Evolutionary conservation across 2,888 invertebrate genomes (phyloP), one percentile per base, ranked within the genome.

Genomic region (Gasteruption jaculator): DNA sequence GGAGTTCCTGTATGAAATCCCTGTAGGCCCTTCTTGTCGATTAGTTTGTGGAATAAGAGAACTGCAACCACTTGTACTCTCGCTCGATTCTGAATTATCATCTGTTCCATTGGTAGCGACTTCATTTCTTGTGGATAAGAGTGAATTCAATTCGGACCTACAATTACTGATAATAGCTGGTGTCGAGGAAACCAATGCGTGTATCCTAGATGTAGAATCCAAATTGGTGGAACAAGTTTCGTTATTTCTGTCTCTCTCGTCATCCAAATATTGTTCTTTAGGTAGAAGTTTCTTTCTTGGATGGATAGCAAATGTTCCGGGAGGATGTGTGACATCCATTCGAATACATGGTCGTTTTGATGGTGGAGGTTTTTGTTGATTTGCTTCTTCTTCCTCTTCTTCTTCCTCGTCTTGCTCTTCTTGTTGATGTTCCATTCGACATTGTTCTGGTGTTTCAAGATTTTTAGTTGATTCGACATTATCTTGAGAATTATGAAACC

Each of bases 11-110:
- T 62, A 67, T 20, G 45, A 51, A 14, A 49, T 46, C 41, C 56
- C 56, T 20, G 58, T 47, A 11, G 56, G 54, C 26, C 53, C 60
- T 33, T 68, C 66, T 50, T 68, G 65, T 50, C 69, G 59, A 42
- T 65, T 70, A 15, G 60, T 66, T 54, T 73, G 73, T 4, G 73
- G 74, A 49, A 73, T 71, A 37, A 76, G 68, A n/a, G 77, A 77
- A 43, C 77, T 77, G 56, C 76, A 77, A 18, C 76, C 77, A 61
- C 77, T 78, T 10, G 77, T 78, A 36, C 77, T 77, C 55, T 77
- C 78, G 49, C 77, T 76, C 50, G 76, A 77, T 54, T 78, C 76
- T 14, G 78, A 77, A 58, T 75, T 74, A 49, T 77, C 75, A 53
- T 76, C 76, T 14, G 63, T 71, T 45, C 63, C 68, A 50, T 68